Base-by-base conservation (phyloP, 2,113 vertebrate genomes). In the Blennius ocellaris region DNA sequence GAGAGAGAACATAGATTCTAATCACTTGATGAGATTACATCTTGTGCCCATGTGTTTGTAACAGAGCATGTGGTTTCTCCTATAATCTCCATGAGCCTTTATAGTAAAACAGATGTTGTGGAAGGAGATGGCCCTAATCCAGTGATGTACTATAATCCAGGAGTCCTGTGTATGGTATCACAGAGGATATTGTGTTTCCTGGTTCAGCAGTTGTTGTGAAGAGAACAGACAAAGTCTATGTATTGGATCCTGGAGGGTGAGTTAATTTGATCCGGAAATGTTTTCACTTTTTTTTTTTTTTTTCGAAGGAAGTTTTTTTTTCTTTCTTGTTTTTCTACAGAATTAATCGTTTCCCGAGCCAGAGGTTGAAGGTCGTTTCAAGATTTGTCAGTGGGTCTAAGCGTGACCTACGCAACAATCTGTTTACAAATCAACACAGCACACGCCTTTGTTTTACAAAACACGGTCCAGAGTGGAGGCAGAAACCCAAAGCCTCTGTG, bases 11-110 rank as follows among this genome's bases (percentile, higher is more conserved):
- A 48, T 70, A 73, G 67, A 85, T 87, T 81, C 61, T 87, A 92
- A 92, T 92, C 88, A 37, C 84, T 87, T 90, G 82, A 92, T 86
- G 74, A 89, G 91, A 92, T 92, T 91, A 90, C 89, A 91, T 85
- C 81, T 78, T 54, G 65, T 43, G 67, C 68, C 76, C 76, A 44
- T 87, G 85, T 88, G 86, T 87, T 86, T 87, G 86, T 82, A 85
- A 90, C 78, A 62, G 87, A 91, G 82, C 81, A 78, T 63, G 78
- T n/a, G 67, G 49, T 86, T 84, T 71, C 76, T 21, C 44, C 50
- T 14, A 37, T 90, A 89, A 91, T 87, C 89, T 87, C 74, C n/a
- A 44, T 36, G 59, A 81, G 82, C 79, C 78, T 78, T 79, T 69
- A 69, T 73, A 70, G 66, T 76, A 81, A 88, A 86, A 76, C 91